Base-by-base conservation (phyloP, 2,888 invertebrate species). In the Cheiracanthium punctorium region DNA sequence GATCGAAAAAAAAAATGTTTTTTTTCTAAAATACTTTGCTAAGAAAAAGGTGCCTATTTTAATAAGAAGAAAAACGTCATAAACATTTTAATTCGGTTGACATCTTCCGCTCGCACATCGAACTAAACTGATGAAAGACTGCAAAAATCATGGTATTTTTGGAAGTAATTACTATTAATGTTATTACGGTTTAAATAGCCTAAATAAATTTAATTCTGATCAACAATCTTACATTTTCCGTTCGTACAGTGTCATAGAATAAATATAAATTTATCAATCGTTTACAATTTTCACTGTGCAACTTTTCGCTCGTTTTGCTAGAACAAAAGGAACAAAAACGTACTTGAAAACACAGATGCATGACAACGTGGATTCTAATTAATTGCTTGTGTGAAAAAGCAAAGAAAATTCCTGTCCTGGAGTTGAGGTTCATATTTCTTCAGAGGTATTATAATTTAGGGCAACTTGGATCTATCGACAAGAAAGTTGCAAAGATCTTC, bases 401-500 rank as follows among this genome's bases (percentile, higher is more conserved):
- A 58, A 58, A 58, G 2, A 58, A 58, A 58, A 58, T 58, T 58
- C 0, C 24, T 24, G 64, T 64, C 0, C 24, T 10, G 0, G 28
- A 64, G 64, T 64, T 64, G 64, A 64, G 24, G 64, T 64, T 64
- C 24, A 64, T 10, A 12, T 24, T 64, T 24, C 64, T 64, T 64
- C 24, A 64, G 28, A 64, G 64, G 24, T 24, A 64, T 64, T 10
- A 64, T 10, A 20, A 20, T 24, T 64, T 64, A 28, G 10, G 28
- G 24, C n/a, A 64, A 64, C 2, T 24, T 0, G 24, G 64, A 64
- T 64, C 64, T 64, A 64, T 64, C 28, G 64, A 64, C 64, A 64
- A 64, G 24, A 24, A 4, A 64, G 20, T 24, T 64, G 28, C 64
- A 64, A 64, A 64, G 28, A 64, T 8, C 2, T 64, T 64, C 14